These are phyloP conservation scores for Alauda arvensis DNA, from an alignment of 2,797 vertebrate genomes.

Conservation along the genomic window DNA sequence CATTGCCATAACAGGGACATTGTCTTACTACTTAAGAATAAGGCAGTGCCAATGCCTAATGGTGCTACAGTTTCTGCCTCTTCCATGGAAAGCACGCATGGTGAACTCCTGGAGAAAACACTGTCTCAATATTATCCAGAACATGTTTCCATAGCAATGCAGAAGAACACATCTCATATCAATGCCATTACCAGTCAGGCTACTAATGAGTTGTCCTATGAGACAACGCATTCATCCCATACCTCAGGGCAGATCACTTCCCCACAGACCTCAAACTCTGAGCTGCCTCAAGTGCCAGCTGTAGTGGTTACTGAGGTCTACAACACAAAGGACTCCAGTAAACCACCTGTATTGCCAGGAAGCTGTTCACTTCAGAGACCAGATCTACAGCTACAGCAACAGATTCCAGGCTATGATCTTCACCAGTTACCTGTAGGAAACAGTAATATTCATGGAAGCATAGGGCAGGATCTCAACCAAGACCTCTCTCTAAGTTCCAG, in stretches of 20 bases:
- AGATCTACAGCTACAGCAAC: constrained; percentile 70
- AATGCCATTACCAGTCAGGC: constrained; percentile 80
- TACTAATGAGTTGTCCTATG: constrained; percentile 76
- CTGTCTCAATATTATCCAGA: constrained; percentile 91
- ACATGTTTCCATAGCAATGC: constrained; percentile 85
- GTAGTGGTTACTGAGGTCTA: constrained; percentile 73
- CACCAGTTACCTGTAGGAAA: constrained; percentile 57
- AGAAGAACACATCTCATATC: constrained; percentile 83
- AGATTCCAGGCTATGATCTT: constrained; percentile 60
- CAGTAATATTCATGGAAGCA: constrained; percentile 65
- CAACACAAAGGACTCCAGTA: constrained; percentile 71
- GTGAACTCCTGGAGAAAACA: constrained; percentile 88
- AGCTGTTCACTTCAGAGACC: constrained; percentile 78
- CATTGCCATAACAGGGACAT: constrained; percentile 82
- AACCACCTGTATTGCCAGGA: constrained; percentile 71
- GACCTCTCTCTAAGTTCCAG: constrained; percentile 71
- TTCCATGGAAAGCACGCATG: constrained; percentile 83
- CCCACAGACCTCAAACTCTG: constrained; percentile 79
- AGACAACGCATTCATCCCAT: constrained; percentile 79
- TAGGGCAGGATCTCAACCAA: constrained; percentile 66
- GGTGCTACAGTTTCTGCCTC: constrained; percentile 88
- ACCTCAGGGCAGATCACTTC: constrained; percentile 89
- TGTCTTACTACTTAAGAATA: constrained; percentile 81
- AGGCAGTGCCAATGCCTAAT: constrained; percentile 84
- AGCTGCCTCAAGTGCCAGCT: constrained; percentile 80